Evolutionary conservation across 1,140 invertebrate genomes (phyloP).

Genomic region (Dendrolimus kikuchii): DNA sequence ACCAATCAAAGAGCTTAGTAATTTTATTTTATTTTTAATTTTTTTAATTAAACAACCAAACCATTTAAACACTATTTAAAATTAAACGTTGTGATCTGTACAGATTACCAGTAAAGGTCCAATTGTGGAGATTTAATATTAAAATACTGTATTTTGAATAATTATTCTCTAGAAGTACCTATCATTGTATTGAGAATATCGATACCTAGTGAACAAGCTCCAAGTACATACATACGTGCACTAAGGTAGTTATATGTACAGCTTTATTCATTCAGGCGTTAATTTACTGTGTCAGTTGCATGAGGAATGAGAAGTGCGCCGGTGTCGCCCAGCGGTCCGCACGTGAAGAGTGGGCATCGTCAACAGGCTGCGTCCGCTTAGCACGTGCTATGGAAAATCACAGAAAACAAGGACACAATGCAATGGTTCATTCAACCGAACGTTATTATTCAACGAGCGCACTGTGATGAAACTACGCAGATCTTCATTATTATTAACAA

Average conservation of each 20-base stretch:
- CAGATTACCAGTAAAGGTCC: too few species aligned
- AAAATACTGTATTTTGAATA: too few species aligned
- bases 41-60: too few species aligned
- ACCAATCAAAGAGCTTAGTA: too few species aligned
- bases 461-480: constrained; percentile 65
- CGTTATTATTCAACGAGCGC: constrained; percentile 67
- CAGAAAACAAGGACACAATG: constrained; percentile 70
- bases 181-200: too few species aligned
- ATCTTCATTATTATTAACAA: constrained; percentile 70
- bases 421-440: constrained; percentile 70
- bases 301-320: constrained; percentile 23
- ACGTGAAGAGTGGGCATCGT: constrained; percentile 16
- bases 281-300: constrained; percentile 35
- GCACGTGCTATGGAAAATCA: constrained; percentile 66
- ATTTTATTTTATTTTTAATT: too few species aligned
- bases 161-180: too few species aligned
- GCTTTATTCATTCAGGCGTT: constrained; percentile 23
- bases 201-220: too few species aligned
- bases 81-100: too few species aligned
- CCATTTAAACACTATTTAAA: too few species aligned
- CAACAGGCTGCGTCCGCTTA: constrained; percentile 4
- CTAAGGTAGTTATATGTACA: constrained; percentile 24
- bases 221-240: constrained; percentile 25
- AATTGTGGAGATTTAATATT: too few species aligned
- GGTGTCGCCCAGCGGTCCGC: background rate